Evolutionary conservation across 1,140 invertebrate species (phyloP), one percentile per base, ranked within the genome.

Genomic region (Calliopsis andreniformis): DNA sequence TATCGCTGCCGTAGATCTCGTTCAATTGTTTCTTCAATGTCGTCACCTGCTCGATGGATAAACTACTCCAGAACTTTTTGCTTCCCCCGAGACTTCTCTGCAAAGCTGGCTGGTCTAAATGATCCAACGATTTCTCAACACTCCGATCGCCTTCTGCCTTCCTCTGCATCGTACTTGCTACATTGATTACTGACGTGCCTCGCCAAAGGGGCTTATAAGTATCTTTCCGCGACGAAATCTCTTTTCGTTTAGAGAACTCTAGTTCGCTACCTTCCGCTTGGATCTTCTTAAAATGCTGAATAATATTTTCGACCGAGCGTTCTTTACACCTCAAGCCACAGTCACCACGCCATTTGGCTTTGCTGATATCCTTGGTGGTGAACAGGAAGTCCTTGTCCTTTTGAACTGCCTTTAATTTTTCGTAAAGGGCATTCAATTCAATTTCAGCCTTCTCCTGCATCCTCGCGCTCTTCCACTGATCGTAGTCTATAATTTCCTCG

Each of bases 371-470:
- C 82, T 94, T 94, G 0, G 96, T 94, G 55, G 94, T 94, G 89
- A 96, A 98, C 25, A 98, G 91, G 82, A 98, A 95, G 88, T 97
- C 96, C 70, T 97, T 96, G 84, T 98, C 95, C 76, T 94, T 95
- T 87, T 98, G 96, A 14, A 95, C 95, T 20, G 93, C 91, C 90
- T 95, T 95, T 3, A 98, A 91, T 90, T 98, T 97, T 51, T 92
- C 93, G 80, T 97, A 96, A 30, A 98, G 90, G 69, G 93, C 92
- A 73, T 95, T 94, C 55, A 98, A 90, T 88, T 98, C 97, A 86
- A 95, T 94, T 88, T 97, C 96, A 3, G 96, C 96, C 79, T 95
- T 94, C 90, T 97, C 96, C 75, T 96, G 94, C n/a, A 94, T 93
- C 71, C 96, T 91, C 25, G 97, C 93, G 88, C 95, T 94, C 88